Percentiles rank a stretch among this genome's conserved stretches.
phyloP scores from a whole-genome alignment of 2,797 vertebrate species.

The Thaleichthys pacificus region DNA sequence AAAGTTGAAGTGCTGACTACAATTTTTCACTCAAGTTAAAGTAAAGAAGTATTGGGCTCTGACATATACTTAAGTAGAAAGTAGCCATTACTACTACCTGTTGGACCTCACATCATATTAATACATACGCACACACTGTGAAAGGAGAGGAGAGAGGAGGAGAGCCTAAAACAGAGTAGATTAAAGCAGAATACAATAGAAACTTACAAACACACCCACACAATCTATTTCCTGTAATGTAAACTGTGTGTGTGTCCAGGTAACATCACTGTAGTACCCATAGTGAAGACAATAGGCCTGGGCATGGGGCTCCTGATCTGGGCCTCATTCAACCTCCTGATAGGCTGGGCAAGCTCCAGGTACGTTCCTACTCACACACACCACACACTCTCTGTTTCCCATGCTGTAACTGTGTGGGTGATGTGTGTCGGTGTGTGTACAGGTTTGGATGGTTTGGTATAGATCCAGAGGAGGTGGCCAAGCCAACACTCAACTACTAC shows the following conservation, averaged over 20 bases:
- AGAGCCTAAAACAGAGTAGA: too few species aligned
- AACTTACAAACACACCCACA: neutral
- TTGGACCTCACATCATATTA: too few species aligned
- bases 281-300: constrained; percentile 86
- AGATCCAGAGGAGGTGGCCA: constrained; percentile 40
- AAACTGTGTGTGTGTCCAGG: constrained; percentile 57
- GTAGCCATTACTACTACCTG: too few species aligned
- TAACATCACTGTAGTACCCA: constrained; percentile 81
- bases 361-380: constrained; percentile 18
- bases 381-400: neutral
- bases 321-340: constrained; percentile 37
- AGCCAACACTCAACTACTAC: constrained; percentile 43
- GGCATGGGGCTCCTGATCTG: constrained; percentile 77
- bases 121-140: too few species aligned
- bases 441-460: constrained; percentile 59
- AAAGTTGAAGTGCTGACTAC: too few species aligned
- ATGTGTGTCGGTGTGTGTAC: constrained; percentile 8
- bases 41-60: too few species aligned
- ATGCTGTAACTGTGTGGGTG: neutral
- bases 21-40: too few species aligned
- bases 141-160: too few species aligned
- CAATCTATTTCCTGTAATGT: neutral
- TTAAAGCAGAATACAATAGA: too few species aligned
- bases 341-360: constrained; percentile 58
- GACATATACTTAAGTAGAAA: too few species aligned